These are phyloP conservation scores for Drosophila prolongata DNA, from an alignment of 2,888 invertebrate species.

Conservation along the genomic window DNA sequence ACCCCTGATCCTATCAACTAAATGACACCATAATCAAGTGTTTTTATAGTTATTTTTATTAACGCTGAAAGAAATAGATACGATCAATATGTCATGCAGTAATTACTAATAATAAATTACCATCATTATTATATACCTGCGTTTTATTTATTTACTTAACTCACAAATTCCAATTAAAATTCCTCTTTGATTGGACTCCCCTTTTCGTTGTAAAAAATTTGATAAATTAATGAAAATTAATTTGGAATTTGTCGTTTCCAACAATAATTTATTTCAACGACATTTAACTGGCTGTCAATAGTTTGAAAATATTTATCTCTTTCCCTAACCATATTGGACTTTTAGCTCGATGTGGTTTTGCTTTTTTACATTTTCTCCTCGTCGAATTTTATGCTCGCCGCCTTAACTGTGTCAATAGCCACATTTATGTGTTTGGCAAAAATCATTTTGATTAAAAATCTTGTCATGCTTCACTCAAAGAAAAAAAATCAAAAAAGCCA, in stretches of 20 bases:
- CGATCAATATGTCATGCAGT: slow-evolving; percentile 4
- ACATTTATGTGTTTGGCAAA: slow-evolving; percentile 61
- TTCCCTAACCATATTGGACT: slow-evolving; percentile 19
- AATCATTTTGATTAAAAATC: slow-evolving; percentile 64
- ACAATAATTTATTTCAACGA: slow-evolving; percentile 4
- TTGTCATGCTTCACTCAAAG: slow-evolving; percentile 72
- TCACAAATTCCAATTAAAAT: slow-evolving; percentile 15
- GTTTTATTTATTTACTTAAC: background rate
- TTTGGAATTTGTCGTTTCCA: slow-evolving; percentile 9
- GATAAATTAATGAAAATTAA: slow-evolving; percentile 39
- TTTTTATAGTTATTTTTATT: slow-evolving; percentile 1
- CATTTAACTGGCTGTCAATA: slow-evolving; percentile 14
- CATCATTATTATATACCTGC: background rate
- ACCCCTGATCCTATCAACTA: slow-evolving; percentile 14
- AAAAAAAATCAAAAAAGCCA: slow-evolving; percentile 50
- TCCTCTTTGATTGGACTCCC: slow-evolving; percentile 2
- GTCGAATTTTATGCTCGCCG: slow-evolving; percentile 50
- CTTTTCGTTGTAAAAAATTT: slow-evolving; percentile 2
- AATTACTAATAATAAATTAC: slow-evolving; percentile 12
- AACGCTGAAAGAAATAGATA: background rate
- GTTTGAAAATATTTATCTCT: slow-evolving; percentile 18
- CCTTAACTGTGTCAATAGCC: slow-evolving; percentile 75
- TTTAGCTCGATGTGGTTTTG: background rate
- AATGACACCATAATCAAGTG: slow-evolving; percentile 1
- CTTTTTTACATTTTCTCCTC: slow-evolving; percentile 43